Percentiles rank a stretch among this genome's conserved stretches.
These are phyloP conservation scores for Dermatemys mawii DNA, from an alignment of 2,113 vertebrate species.

Conservation along the genomic window DNA sequence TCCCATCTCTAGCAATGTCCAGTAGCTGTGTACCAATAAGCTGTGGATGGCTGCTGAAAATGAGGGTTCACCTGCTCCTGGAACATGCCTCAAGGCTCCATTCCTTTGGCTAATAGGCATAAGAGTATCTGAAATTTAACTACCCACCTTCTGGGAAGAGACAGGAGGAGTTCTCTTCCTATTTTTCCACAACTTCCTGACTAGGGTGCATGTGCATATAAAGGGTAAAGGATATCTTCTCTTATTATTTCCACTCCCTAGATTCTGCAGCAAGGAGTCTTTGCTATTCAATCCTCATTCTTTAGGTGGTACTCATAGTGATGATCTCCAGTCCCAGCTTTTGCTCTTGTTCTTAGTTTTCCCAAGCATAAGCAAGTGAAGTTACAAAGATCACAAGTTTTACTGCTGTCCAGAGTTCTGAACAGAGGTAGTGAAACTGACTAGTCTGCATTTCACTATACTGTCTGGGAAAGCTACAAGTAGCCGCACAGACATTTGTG, in stretches of 20 bases:
- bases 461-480: not conserved
- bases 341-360: not conserved
- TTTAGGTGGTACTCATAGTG: not conserved
- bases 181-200: not conserved
- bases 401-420: not conserved
- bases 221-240: fast-evolving
- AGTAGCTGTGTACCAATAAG: not conserved
- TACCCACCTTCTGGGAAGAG: not conserved
- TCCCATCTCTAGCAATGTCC: not conserved
- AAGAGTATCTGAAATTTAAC: not conserved
- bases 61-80: not conserved
- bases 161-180: not conserved
- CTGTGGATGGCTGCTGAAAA: not conserved
- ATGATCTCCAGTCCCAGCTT: not conserved
- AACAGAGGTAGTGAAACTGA: not conserved
- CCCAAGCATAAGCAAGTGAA: not conserved
- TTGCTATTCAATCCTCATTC: not conserved
- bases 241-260: not conserved
- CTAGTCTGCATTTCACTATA: not conserved
- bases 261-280: not conserved
- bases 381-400: not conserved
- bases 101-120: fast-evolving
- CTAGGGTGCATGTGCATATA: not conserved
- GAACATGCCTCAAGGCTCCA: fast-evolving
- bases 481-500: not conserved